Conservation (phyloP, 2,888 invertebrate species). For the Cataglyphis cursor region DNA sequence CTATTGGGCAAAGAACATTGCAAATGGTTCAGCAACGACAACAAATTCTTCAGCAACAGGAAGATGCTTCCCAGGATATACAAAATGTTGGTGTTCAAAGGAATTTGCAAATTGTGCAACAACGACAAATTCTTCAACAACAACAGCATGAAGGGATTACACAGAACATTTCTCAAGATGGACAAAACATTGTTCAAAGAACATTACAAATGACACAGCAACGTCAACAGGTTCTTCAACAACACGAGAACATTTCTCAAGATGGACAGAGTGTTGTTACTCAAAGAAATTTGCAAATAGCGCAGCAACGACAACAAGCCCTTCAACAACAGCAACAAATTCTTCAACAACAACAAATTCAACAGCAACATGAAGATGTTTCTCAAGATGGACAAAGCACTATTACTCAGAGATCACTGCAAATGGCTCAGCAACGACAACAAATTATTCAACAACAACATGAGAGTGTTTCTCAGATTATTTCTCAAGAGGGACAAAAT, state of each 20-base stretch:
- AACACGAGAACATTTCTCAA: constrained; percentile 76
- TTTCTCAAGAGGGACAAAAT: constrained; percentile 84
- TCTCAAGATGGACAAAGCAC: constrained; percentile 23
- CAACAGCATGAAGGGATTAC: constrained; percentile 85
- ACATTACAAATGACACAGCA: constrained; percentile 77
- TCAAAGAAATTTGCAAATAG: constrained; percentile 77
- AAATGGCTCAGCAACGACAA: constrained; percentile 66
- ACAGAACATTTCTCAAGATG: constrained; percentile 77
- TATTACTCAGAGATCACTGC: constrained; percentile 53
- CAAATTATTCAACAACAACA: constrained; percentile 85
- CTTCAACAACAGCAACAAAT: constrained; percentile 85
- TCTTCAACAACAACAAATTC: constrained; percentile 81
- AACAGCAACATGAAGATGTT: constrained; percentile 83
- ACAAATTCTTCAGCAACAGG: constrained; percentile 87
- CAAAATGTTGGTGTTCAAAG: constrained; percentile 78
- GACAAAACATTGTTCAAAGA: constrained; percentile 78
- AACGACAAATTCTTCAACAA: constrained; percentile 87
- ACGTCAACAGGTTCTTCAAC: constrained; percentile 82
- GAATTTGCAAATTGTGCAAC: constrained; percentile 80
- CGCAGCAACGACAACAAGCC: constrained; percentile 79
- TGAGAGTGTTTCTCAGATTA: constrained; percentile 11
- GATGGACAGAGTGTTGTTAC: constrained; percentile 77
- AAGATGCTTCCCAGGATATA: constrained; percentile 71
- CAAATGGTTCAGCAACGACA: constrained; percentile 79
- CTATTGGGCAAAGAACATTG: constrained; percentile 75